phyloP scores from a whole-genome alignment of 2,888 invertebrate species.

The Tetropium fuscum region DNA sequence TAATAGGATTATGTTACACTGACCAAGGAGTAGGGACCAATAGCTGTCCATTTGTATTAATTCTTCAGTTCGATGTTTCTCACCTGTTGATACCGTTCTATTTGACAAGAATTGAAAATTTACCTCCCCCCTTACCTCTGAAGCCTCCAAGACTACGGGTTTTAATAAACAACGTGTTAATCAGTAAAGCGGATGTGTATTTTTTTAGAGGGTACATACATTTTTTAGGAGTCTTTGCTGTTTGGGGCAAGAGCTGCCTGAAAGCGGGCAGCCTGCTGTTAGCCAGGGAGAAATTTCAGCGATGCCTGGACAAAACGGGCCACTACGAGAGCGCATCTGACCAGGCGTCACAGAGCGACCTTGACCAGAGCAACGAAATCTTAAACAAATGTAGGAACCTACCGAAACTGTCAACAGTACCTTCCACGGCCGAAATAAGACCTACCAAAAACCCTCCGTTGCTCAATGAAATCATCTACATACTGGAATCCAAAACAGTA shows the following conservation, averaged over 20 bases:
- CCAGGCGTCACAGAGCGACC: constrained; percentile 45
- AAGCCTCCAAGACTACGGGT: too few species aligned
- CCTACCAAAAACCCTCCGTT: constrained; percentile 76
- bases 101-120: too few species aligned
- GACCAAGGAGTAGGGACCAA: too few species aligned
- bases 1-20: too few species aligned
- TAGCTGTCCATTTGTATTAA: too few species aligned
- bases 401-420: constrained; percentile 41
- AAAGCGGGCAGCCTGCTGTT: constrained; percentile 82
- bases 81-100: too few species aligned
- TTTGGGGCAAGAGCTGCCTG: constrained; percentile 88
- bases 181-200: too few species aligned
- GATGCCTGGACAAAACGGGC: constrained; percentile 68
- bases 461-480: constrained; percentile 76
- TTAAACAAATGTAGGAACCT: constrained; percentile 33
- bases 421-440: constrained; percentile 64
- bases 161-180: too few species aligned
- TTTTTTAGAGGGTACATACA: neutral
- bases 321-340: constrained; percentile 56
- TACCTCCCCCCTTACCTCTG: too few species aligned
- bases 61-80: too few species aligned
- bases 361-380: constrained; percentile 44
- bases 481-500: constrained; percentile 74
- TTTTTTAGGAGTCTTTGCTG: constrained; percentile 80
- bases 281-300: constrained; percentile 69